Conservation (phyloP, 2,113 vertebrate species). For the Sphyrna mokarran region DNA sequence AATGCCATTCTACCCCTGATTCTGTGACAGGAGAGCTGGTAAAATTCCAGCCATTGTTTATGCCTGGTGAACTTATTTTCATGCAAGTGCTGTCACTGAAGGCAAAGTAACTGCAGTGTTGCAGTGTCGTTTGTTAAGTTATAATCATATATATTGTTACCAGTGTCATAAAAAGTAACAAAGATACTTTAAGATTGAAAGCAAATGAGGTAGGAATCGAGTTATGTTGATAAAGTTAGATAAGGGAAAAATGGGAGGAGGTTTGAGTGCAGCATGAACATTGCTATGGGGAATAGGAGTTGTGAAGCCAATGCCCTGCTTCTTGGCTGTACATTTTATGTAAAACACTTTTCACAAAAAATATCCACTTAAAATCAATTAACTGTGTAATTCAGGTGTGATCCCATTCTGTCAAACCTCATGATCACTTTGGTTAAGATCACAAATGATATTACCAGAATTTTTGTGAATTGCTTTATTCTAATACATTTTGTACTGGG, state of each 20-base stretch:
- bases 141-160: neutral
- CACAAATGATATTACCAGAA: neutral
- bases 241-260: neutral
- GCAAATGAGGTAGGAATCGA: neutral
- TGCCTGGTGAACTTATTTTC: neutral
- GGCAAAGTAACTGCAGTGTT: neutral
- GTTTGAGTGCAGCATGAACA: neutral
- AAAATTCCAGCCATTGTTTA: neutral
- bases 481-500: slow-evolving; percentile 1
- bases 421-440: neutral
- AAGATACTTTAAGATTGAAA: neutral
- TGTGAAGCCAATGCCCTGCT: neutral
- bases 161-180: neutral
- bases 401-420: neutral
- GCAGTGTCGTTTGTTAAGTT: neutral
- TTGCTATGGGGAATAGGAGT: neutral
- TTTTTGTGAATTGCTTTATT: neutral
- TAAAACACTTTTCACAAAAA: neutral
- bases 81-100: neutral
- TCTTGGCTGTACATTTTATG: neutral
- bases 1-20: too few species aligned
- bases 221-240: neutral
- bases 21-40: too few species aligned
- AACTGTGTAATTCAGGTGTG: neutral
- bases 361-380: neutral